Base-by-base conservation (phyloP, 2,113 vertebrate genomes). In the Spermophilus dauricus region DNA sequence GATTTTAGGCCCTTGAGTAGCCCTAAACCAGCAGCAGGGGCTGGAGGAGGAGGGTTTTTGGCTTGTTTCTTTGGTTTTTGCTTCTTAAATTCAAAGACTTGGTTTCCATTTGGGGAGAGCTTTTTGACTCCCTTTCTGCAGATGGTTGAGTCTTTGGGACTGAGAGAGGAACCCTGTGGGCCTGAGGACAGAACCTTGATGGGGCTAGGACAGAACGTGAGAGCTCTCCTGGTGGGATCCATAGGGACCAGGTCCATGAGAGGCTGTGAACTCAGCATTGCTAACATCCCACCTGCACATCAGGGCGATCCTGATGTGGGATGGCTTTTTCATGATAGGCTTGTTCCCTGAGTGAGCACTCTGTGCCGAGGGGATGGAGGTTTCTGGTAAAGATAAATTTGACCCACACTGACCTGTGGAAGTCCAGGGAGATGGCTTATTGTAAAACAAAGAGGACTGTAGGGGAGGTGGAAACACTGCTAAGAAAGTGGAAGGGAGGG, bases 391-490 rank as follows among this genome's bases (percentile, higher is more conserved):
- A 84, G 86, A 30, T 30, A 63, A 77, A 58, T 14, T 16, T 12
- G 73, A 77, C 8, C 8, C 37, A 17, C 9, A 28, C 18, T 88
- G 48, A 30, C 10, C 17, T 34, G 39, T 4, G 48, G 77, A 85
- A 72, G 34, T 63, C 22, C 26, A 34, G 65, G 2, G 20, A 39
- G 13, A 4, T 2, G 5, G 53, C 61, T 89, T 37, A n/a, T 32
- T 32, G 4, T 4, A 16, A 30, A 81, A 72, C 10, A 37, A 37
- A 42, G 26, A 85, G 24, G n/a, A 22, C 1, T 0, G 20, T 5
- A 20, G 72, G 32, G 37, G 48, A 70, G 28, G n/a, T 4, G 5
- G 11, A 2, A 5, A 5, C 0, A 0, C 2, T 20, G 32, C 53
- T 28, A 26, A 34, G 24, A 82, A 14, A 42, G 30, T 13, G 8